Evolutionary conservation across 2,888 invertebrate species (phyloP).

Genomic region (Stratiomys singularior): DNA sequence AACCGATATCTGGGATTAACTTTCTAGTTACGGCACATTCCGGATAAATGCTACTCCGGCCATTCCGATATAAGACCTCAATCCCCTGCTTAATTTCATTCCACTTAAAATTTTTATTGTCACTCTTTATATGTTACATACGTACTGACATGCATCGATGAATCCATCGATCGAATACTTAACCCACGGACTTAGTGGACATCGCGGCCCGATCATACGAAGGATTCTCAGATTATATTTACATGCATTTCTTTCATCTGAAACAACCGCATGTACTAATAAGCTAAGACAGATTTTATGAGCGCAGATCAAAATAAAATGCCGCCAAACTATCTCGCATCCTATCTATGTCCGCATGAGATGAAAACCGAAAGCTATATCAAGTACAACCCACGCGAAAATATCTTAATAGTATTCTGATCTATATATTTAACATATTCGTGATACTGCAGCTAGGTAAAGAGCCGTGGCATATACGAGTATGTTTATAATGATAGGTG

Average conservation of each 20-base stretch:
- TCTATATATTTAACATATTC: conserved; percentile 36
- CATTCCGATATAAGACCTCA: neutral
- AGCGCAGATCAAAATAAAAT: conserved; percentile 35
- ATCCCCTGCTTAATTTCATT: neutral
- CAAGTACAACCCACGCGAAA: conserved; percentile 22
- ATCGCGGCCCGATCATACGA: neutral
- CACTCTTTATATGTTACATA: conserved; percentile 9
- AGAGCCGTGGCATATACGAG: neutral
- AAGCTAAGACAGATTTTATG: conserved; percentile 38
- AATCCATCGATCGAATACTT: neutral
- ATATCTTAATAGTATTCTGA: conserved; percentile 37
- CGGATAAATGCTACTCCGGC: neutral
- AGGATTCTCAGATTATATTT: conserved; percentile 23
- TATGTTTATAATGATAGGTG: conserved; percentile 37
- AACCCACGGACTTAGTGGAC: too few species aligned
- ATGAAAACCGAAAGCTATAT: neutral
- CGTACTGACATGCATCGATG: neutral
- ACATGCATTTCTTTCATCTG: neutral
- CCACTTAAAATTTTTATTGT: conserved; percentile 29
- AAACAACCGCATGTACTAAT: conserved; percentile 28
- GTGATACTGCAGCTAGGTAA: neutral
- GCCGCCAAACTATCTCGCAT: conserved; percentile 19
- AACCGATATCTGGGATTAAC: conserved; percentile 31
- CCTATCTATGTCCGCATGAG: neutral
- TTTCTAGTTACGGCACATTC: conserved; percentile 31